Percentiles rank a stretch among this genome's conserved stretches.
phyloP scores from a whole-genome alignment of 2,113 vertebrate species.

The Erpornis zantholeuca region DNA sequence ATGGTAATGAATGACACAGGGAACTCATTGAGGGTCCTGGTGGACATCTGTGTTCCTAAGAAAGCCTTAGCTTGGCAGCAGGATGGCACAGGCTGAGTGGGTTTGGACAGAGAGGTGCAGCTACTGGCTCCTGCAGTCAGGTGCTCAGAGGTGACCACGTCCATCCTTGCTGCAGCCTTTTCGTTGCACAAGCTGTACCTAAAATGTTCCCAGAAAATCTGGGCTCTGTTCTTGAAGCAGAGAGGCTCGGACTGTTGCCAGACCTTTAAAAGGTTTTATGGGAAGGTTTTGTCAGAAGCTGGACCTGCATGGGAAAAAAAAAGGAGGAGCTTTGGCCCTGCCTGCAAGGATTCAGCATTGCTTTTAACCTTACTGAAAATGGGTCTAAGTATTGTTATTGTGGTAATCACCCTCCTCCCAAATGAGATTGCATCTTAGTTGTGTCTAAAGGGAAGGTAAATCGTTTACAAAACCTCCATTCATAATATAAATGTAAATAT shows the following conservation, averaged over 20 bases:
- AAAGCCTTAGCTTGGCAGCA: not conserved
- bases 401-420: not conserved
- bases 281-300: not conserved
- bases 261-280: not conserved
- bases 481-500: not conserved
- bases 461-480: not conserved
- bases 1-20: fast-evolving
- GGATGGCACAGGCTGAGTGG: not conserved
- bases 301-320: not conserved
- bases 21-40: not conserved
- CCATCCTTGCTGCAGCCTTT: not conserved
- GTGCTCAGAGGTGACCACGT: not conserved
- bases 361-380: not conserved
- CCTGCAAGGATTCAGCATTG: not conserved
- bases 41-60: not conserved
- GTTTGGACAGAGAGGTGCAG: not conserved
- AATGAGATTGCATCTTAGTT: not conserved
- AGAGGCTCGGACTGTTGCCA: not conserved
- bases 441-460: not conserved
- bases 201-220: not conserved
- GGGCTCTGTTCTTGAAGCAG: not conserved
- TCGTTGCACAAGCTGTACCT: not conserved
- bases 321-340: not conserved
- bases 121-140: not conserved
- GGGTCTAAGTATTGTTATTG: not conserved